Evolutionary conservation across 1,140 invertebrate genomes (phyloP).

Genomic region (Lineus longissimus): DNA sequence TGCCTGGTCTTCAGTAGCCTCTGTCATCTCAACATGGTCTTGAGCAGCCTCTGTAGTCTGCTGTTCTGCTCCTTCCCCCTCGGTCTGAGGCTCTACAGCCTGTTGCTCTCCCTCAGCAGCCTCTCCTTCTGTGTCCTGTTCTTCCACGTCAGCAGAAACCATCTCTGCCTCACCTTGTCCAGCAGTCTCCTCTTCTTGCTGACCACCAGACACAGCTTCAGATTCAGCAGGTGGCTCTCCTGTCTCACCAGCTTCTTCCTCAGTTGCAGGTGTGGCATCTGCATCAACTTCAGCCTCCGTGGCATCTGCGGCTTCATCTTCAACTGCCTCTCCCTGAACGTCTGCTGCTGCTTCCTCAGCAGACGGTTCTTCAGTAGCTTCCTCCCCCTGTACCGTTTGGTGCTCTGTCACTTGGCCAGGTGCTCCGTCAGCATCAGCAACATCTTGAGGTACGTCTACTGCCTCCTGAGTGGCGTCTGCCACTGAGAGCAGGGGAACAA

Average conservation of each 20-base stretch:
- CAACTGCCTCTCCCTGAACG: background rate
- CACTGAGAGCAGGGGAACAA: no score
- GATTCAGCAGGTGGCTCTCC: background rate
- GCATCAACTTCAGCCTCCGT: background rate
- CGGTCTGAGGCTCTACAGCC: background rate
- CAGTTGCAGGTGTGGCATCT: background rate
- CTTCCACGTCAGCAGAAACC: no score
- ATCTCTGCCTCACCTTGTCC: no score
- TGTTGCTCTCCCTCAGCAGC: conserved; percentile 1
- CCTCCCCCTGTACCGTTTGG: conserved; percentile 6
- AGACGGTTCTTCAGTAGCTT: conserved; percentile 4
- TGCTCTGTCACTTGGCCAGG: conserved; percentile 1
- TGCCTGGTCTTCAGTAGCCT: conserved; percentile 5
- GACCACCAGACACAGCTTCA: no score
- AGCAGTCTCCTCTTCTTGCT: conserved; percentile 1
- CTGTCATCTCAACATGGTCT: background rate
- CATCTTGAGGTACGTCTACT: no score
- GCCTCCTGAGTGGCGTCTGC: no score
- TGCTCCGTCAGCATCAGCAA: conserved; percentile 6
- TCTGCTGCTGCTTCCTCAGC: background rate
- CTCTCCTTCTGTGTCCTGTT: background rate
- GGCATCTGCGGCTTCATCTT: conserved; percentile 10
- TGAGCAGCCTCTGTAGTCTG: background rate
- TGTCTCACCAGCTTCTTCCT: background rate
- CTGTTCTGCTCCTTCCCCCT: background rate